phyloP scores from a whole-genome alignment of 2,888 invertebrate genomes.

The Pristionchus japonicus region DNA sequence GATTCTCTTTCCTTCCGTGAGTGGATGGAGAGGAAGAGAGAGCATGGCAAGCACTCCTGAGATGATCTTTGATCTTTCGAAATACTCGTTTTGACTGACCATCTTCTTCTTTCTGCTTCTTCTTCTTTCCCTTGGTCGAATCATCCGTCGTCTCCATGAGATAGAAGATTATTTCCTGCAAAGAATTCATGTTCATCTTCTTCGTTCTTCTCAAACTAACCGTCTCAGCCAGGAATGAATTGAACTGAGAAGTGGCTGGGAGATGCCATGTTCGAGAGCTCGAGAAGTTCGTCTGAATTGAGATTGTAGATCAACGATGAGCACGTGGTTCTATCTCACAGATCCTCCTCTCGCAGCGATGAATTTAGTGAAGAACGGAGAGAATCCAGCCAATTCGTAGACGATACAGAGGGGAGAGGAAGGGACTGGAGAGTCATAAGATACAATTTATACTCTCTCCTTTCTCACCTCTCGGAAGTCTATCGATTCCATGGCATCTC shows the following conservation, averaged over 20 bases:
- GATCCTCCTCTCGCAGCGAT: conserved; percentile 44
- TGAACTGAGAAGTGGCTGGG: conserved; percentile 33
- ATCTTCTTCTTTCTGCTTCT: conserved; percentile 43
- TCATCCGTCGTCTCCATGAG: conserved; percentile 51
- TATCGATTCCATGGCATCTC: conserved; percentile 54
- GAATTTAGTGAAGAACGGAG: conserved; percentile 61
- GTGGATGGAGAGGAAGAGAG: conserved; percentile 32
- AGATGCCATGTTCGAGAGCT: conserved; percentile 44
- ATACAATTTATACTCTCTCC: too few species aligned
- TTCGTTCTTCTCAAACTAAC: not conserved
- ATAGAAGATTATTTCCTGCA: conserved; percentile 63
- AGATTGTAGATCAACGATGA: too few species aligned
- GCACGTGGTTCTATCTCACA: too few species aligned
- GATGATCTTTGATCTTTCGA: not conserved
- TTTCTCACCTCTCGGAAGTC: conserved; percentile 47
- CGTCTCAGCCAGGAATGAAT: not conserved
- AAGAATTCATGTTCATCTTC: not conserved
- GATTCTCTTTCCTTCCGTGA: conserved; percentile 27
- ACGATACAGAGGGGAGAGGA: conserved; percentile 49
- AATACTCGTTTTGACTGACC: not conserved
- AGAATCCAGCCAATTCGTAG: conserved; percentile 61
- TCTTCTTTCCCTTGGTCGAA: not conserved
- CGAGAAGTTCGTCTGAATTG: conserved; percentile 2
- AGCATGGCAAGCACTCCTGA: conserved; percentile 29
- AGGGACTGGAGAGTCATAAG: not conserved